Evolutionary conservation across 2,888 invertebrate species (phyloP), one percentile per base, ranked within the genome.

Genomic region (Sialis lutaria): DNA sequence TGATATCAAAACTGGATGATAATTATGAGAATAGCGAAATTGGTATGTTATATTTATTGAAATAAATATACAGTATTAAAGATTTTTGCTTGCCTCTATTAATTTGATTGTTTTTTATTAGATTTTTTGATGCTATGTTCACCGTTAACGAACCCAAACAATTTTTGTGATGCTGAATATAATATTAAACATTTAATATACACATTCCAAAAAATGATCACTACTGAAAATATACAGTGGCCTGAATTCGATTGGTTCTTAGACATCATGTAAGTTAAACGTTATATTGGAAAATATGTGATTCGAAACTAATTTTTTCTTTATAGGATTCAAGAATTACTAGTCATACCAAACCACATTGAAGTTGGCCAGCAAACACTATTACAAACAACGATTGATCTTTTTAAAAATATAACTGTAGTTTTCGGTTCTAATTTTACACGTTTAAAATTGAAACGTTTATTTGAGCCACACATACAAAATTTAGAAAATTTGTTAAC

Each of bases 371-470:
- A 74, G 51, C 72, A 73, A 52, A 59, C 62, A 30, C 56, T 75
- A 46, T 61, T 78, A 6, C 68, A 69, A 52, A 62, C 66, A 45
- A 65, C 77, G 44, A 67, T 75, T 39, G 64, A 67, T 41, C 69
- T 76, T 48, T 71, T 78, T 55, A 67, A 68, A 41, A 68, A 68
- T 32, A 64, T 79, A 44, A 77, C 79, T 53, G 67, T 75, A 22
- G 75, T 78, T 47, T 83, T 85, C 58, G 82, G 83, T 6, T 66
- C 67, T 50, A 68, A 71, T 39, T 79, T 85, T 58, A 73, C 77
- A 0, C 61, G 60, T 46, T 62, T 64, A 22, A 68, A 75, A 59
- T 60, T 82, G 44, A 73, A 71, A 54, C 72, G 75, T 10, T 60
- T 74, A 44, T 75, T 82, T 55, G 63, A 65, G 46, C 66, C 70